Evolutionary conservation across 2,113 vertebrate genomes (phyloP).

Genomic region (Myiopsitta monachus): DNA sequence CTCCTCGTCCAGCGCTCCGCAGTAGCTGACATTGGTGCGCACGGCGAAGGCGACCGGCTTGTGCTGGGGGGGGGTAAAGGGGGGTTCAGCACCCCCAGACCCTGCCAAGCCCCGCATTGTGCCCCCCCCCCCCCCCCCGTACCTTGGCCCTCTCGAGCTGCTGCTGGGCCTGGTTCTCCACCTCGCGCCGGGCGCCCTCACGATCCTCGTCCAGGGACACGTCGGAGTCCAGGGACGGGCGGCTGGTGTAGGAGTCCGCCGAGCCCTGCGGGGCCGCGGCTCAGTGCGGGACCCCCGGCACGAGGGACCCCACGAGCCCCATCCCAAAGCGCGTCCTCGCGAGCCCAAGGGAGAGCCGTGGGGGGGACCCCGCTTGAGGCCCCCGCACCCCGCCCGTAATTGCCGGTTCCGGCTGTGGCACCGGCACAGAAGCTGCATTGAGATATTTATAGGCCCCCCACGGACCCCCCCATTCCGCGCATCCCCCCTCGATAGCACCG

Average conservation of each 20-base stretch:
- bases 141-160: slow-evolving; percentile 95
- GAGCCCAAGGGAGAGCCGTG: no score
- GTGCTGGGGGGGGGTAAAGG: slow-evolving; percentile 71
- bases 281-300: neutral
- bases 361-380: neutral
- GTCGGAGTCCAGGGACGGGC: slow-evolving; percentile 94
- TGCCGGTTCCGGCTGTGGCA: neutral
- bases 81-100: neutral
- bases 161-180: slow-evolving; percentile 94
- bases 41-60: slow-evolving; percentile 95
- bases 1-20: slow-evolving; percentile 91
- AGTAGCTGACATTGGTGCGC: slow-evolving; percentile 95
- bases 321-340: no score
- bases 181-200: slow-evolving; percentile 87
- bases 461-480: no score
- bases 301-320: neutral
- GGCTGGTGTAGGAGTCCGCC: slow-evolving; percentile 96
- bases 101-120: neutral
- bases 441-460: slow-evolving; percentile 16
- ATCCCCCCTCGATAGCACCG: neutral
- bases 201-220: slow-evolving; percentile 97
- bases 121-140: neutral
- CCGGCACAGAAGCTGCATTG: slow-evolving; percentile 15
- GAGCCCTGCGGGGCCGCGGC: slow-evolving; percentile 80
- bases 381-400: neutral